Base-by-base conservation (phyloP, 2,888 invertebrate species). In the Mamestra brassicae region DNA sequence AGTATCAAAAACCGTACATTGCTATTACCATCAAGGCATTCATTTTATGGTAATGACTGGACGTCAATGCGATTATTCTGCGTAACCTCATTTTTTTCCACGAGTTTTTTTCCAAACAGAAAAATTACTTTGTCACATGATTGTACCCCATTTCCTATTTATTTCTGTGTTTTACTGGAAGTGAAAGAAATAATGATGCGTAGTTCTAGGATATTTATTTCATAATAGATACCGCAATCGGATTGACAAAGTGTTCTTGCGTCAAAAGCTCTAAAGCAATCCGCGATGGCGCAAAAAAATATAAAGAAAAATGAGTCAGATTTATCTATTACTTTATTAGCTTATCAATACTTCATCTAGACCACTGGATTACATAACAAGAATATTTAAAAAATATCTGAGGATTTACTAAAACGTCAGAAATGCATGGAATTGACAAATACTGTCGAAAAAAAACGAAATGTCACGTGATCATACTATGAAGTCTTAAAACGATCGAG, bases 1-100 rank as follows among this genome's bases (percentile, higher is more conserved):
- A 45, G 55, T 69, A 79, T 75, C 54, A 50, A 66, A 79, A 78
- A 71, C 52, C 67, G 58, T 68, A 58, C 65, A 61, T 66, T 13
- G 60, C 11, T 45, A 64, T 45, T 67, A 79, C 73, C 84, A 78
- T 88, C 78, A 76, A 67, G 60, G 81, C 36, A 82, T 68, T 68
- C 70, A 64, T 76, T 78, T 65, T 83, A 82, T 79, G 83, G 47
- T 63, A 79, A 79, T 82, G 55, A 26, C 15, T 15, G 45, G 61
- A 64, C 64, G 76, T 65, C 61, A 69, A 6, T 55, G 61, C 36
- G 55, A 50, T 38, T 67, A 58, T 74, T 63, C 64, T 71, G 78
- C 50, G 61, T 70, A 79, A 72, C 75, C 70, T 79, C 75, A 71
- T 58, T 82, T 80, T 67, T 76, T 61, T 61, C 65, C 54, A 52